Base-by-base conservation (phyloP, 53 echinoderm and acorn worm species). In the Patiria pectinifera region DNA sequence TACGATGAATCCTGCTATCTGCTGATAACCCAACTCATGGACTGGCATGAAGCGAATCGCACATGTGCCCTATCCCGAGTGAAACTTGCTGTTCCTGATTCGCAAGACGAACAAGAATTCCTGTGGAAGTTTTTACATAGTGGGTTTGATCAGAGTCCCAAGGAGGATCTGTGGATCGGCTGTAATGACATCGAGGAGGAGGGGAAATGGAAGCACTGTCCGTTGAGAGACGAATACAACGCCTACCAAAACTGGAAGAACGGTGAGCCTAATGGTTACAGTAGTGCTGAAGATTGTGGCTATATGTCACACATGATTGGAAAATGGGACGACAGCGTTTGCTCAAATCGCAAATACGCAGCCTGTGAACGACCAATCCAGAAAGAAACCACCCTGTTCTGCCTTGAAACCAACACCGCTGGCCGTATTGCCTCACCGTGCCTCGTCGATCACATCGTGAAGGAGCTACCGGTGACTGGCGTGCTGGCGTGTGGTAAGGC, bases 1-100 rank as follows among this genome's bases (percentile, higher is more conserved):
- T 62, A 62, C 62, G 79, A 78, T 5, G 79, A 88, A 59, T 78
- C 78, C 43, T 88, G 79, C 61, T 88, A 88, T 61, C 59, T 61
- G 16, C n/a, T 88, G 2, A n/a, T 88, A 78, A 86, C 25, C 1
- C 13, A 60, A 58, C 35, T 1, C 22, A 62, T 88, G 88, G 13
- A 59, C 22, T 88, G 88, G 88, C 21, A 88, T 19, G 0, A 88
- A 43, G 88, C 88, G 44, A 88, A 46, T 7, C 15, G 61, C 60
- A 88, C 88, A 14, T 88, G 88, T 78, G 60, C 10, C 25, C 19
- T 62, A 12, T 19, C 8, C 16, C 45, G 18, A 26, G 88, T 62
- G 18, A 78, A 61, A 11, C 19, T 88, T 2, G 78, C 46, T 16
- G 62, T 88, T 12, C 88, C 88, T 49, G 26, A 78, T 7, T 88